These are phyloP conservation scores for Prochilodus magdalenae DNA, from an alignment of 2,113 vertebrate genomes.

Conservation along the genomic window DNA sequence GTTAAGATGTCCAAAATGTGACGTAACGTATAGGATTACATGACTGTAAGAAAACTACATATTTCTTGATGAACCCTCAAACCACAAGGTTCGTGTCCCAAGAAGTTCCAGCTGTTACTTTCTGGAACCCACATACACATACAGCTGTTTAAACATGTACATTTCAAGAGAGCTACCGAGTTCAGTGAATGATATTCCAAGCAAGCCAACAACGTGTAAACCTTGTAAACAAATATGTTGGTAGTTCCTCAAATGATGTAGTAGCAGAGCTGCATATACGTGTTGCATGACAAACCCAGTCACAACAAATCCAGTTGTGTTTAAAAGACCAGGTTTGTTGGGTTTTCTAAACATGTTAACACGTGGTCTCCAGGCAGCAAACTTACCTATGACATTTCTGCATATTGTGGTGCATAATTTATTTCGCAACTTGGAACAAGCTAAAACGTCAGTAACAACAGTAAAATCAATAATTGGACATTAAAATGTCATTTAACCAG, in stretches of 20 bases:
- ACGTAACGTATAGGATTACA: conserved; percentile 4
- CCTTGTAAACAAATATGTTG: too few species aligned
- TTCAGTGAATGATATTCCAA: conserved; percentile 14
- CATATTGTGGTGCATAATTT: too few species aligned
- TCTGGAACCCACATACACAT: conserved; percentile 13
- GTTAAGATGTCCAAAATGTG: not conserved
- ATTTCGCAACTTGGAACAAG: too few species aligned
- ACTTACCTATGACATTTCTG: too few species aligned
- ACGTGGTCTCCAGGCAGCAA: too few species aligned
- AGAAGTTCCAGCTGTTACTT: conserved; percentile 36
- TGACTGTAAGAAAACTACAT: conserved; percentile 51
- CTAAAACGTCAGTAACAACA: too few species aligned
- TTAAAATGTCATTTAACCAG: too few species aligned
- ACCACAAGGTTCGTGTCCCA: conserved; percentile 29
- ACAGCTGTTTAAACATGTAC: conserved; percentile 28
- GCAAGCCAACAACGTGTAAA: too few species aligned
- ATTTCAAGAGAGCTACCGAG: not conserved
- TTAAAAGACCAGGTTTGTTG: too few species aligned
- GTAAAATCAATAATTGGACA: too few species aligned
- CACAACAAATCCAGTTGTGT: not conserved
- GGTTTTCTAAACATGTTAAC: too few species aligned
- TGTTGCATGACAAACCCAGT: not conserved
- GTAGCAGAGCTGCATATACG: not conserved
- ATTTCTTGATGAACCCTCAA: conserved; percentile 58
- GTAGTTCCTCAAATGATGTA: not conserved